Percentiles rank a stretch among this genome's conserved stretches.
These are phyloP conservation scores for Archegozetes longisetosus DNA, from an alignment of 1,140 invertebrate genomes.

Conservation along the genomic window DNA sequence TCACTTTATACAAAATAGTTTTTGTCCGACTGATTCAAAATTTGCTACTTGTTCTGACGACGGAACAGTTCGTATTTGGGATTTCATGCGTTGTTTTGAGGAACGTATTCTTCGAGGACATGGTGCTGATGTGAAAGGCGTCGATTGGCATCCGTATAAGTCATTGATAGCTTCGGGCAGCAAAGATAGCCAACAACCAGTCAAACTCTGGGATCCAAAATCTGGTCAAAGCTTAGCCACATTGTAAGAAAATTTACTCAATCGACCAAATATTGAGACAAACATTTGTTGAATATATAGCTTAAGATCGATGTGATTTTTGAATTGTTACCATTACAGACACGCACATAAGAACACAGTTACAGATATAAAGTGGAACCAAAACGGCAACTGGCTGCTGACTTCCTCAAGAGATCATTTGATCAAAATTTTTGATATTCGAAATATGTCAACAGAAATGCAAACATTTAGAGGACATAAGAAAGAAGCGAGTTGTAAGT, in stretches of 20 bases:
- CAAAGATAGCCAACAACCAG: constrained; percentile 98
- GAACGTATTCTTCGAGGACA: constrained; percentile 49
- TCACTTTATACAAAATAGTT: too few relatives aligned
- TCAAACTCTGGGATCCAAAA: constrained; percentile 99
- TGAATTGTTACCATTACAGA: constrained; percentile 33
- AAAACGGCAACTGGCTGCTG: constrained; percentile 98
- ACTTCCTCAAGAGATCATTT: constrained; percentile 95
- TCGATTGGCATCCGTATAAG: constrained; percentile 99
- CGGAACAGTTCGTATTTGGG: constrained; percentile 94
- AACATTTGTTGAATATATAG: background rate
- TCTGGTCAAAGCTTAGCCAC: constrained; percentile 55
- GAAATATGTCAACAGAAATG: constrained; percentile 77
- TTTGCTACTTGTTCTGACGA: constrained; percentile 98
- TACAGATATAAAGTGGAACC: constrained; percentile 98
- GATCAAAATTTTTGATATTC: constrained; percentile 92
- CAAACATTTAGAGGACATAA: constrained; percentile 96
- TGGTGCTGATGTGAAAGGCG: constrained; percentile 97
- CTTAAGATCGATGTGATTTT: constrained; percentile 9
- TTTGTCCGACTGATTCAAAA: constrained; percentile 95
- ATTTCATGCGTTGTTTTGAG: constrained; percentile 44
- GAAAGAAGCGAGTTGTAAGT: constrained; percentile 78
- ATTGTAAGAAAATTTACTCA: constrained; percentile 31
- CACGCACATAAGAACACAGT: constrained; percentile 99
- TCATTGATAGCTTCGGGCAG: constrained; percentile 91
- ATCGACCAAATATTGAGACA: constrained; percentile 44